These are phyloP conservation scores for Ceyx margarethae DNA, from an alignment of 2,113 vertebrate species.

Conservation along the genomic window DNA sequence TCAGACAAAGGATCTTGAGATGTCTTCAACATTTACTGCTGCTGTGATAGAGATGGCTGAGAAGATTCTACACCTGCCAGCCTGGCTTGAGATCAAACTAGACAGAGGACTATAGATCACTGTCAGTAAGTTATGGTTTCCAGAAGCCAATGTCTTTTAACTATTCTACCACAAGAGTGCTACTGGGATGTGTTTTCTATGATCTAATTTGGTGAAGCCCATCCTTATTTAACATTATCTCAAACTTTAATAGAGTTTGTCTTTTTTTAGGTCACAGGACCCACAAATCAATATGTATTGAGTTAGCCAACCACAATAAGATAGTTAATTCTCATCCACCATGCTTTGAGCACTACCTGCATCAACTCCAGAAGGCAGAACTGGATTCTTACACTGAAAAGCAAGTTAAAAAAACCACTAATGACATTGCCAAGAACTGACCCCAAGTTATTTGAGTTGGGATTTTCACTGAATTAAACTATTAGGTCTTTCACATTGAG, in stretches of 20 bases:
- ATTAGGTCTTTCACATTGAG: background rate
- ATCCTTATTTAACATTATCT: background rate
- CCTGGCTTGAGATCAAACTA: background rate
- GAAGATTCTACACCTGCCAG: background rate
- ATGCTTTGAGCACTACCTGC: background rate
- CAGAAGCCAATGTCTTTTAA: background rate
- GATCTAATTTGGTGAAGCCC: background rate
- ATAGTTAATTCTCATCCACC: constrained; percentile 1
- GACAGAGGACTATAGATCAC: background rate
- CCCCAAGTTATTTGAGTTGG: background rate
- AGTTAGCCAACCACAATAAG: background rate
- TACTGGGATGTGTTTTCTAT: background rate
- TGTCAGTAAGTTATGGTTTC: background rate
- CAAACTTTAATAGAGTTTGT: constrained; percentile 5
- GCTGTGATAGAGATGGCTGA: background rate
- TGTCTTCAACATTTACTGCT: background rate
- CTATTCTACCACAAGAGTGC: background rate
- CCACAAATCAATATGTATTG: constrained; percentile 55
- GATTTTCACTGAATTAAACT: background rate
- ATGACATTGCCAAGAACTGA: background rate
- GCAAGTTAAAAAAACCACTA: background rate
- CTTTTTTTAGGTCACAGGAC: background rate
- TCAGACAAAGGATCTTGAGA: background rate
- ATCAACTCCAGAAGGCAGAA: background rate
- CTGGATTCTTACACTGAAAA: background rate